phyloP scores from a whole-genome alignment of 37 sponge, comb jelly and placozoan genomes.

The Halichondria panicea region DNA sequence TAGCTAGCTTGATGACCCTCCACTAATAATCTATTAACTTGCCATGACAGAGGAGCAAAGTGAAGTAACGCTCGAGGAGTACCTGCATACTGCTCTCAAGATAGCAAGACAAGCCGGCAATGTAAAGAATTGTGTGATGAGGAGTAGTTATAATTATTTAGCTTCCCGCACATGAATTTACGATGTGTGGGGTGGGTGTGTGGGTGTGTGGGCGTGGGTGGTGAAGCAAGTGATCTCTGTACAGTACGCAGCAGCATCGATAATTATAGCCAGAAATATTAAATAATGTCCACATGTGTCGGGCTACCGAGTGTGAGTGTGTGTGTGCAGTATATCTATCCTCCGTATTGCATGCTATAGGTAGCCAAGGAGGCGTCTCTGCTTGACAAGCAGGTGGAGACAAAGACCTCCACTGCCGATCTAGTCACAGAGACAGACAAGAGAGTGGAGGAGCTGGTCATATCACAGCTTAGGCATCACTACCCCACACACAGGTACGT shows the following conservation, averaged over 20 bases:
- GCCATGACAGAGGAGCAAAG: too few species aligned
- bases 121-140: too few species aligned
- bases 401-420: constrained; percentile 71
- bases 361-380: constrained; percentile 57
- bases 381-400: constrained; percentile 44
- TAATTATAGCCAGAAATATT: too few species aligned
- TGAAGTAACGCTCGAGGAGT: constrained; percentile 35
- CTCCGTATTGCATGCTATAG: constrained; percentile 4
- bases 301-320: too few species aligned
- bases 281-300: too few species aligned
- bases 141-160: too few species aligned
- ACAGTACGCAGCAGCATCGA: too few species aligned
- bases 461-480: constrained; percentile 46
- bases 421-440: constrained; percentile 94
- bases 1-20: too few species aligned
- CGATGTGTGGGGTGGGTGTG: not conserved
- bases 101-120: constrained; percentile 73
- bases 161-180: too few species aligned
- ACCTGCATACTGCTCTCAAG: constrained; percentile 60
- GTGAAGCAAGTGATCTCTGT: too few species aligned
- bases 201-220: too few species aligned
- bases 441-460: constrained; percentile 81
- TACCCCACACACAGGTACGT: constrained; percentile 82
- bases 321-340: not conserved
- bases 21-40: too few species aligned